Conservation (phyloP, 2,888 invertebrate genomes). For the Prostheceraeus crozeri region DNA sequence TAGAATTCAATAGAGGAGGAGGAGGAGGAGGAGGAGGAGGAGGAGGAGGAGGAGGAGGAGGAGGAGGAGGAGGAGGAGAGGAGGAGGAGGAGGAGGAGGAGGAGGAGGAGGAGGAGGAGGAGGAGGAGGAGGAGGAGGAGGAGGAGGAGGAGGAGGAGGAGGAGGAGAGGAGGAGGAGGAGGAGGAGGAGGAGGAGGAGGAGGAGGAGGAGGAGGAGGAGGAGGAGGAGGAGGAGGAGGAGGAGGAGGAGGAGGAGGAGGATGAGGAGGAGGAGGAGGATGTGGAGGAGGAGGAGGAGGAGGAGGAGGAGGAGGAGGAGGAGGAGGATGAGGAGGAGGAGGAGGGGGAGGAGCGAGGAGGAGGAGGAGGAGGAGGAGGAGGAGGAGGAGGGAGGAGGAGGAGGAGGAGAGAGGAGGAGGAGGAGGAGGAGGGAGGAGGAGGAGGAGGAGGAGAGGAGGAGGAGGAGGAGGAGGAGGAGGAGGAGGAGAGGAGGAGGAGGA, state of each 20-base stretch:
- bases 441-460: not conserved
- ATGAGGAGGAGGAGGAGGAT: no score
- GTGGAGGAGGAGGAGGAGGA: no score
- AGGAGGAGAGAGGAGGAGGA: not conserved
- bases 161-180: constrained; percentile 29
- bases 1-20: not conserved
- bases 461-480: not conserved
- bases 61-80: not conserved
- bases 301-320: no score
- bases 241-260: constrained; percentile 42
- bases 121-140: constrained; percentile 33
- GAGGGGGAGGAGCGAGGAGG: no score
- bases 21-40: not conserved
- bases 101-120: constrained; percentile 29
- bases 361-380: no score
- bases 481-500: not conserved
- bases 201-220: constrained; percentile 28
- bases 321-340: no score
- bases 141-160: not conserved
- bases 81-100: constrained; percentile 25
- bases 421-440: not conserved
- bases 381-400: no score
- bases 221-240: constrained; percentile 28
- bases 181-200: constrained; percentile 30
- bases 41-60: not conserved